phyloP scores from a whole-genome alignment of 1,140 invertebrate species.

The Trinorchestia longiramus region DNA sequence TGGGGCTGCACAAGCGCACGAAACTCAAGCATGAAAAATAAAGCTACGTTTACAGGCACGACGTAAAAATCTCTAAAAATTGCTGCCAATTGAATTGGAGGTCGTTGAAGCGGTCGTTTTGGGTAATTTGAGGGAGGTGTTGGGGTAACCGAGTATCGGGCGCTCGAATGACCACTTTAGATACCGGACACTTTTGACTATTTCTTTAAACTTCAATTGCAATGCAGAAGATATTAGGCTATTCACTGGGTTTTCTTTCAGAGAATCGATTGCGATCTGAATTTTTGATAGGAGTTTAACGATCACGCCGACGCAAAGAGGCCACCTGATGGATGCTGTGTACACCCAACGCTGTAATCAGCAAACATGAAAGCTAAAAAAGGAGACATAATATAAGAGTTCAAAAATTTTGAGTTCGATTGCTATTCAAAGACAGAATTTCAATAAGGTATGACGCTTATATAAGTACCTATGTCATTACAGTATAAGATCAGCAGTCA shows the following conservation, averaged over 20 bases:
- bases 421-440: neutral
- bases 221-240: slow-evolving; percentile 39
- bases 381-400: neutral
- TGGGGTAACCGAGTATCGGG: slow-evolving; percentile 35
- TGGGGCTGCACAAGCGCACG: neutral
- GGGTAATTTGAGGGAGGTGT: slow-evolving; percentile 49
- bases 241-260: slow-evolving; percentile 43
- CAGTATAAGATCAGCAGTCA: too few species aligned
- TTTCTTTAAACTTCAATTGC: slow-evolving; percentile 34
- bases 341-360: neutral
- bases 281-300: slow-evolving; percentile 6
- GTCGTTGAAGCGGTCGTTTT: slow-evolving; percentile 35
- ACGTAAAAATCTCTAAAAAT: slow-evolving; percentile 43
- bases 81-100: slow-evolving; percentile 47
- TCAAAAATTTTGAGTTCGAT: neutral
- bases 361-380: neutral
- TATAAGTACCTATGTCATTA: neutral
- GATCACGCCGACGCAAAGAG: neutral
- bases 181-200: slow-evolving; percentile 49
- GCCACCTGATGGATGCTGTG: neutral
- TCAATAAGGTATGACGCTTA: neutral
- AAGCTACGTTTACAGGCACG: neutral
- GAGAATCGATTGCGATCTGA: slow-evolving; percentile 24
- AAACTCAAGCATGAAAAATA: slow-evolving; percentile 18
- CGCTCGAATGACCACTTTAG: slow-evolving; percentile 43